Conservation (phyloP, 2,797 vertebrate genomes). For the Hoplostethus mediterraneus region DNA sequence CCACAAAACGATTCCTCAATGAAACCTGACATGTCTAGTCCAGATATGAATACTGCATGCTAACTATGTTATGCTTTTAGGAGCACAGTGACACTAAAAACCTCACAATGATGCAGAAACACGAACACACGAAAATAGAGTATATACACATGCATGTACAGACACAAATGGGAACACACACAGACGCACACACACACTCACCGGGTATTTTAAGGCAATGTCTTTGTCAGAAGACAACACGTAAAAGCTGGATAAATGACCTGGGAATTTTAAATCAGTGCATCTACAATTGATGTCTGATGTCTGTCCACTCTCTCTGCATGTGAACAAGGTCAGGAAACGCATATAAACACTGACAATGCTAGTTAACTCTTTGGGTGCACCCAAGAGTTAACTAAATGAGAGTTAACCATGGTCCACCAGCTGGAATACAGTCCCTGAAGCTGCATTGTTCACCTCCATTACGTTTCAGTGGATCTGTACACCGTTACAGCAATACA, state of each 20-base stretch:
- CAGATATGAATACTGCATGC: conserved; percentile 62
- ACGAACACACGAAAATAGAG: background rate
- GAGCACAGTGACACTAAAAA: conserved; percentile 15
- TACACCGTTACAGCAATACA: too few relatives aligned
- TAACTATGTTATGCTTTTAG: conserved; percentile 52
- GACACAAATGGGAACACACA: background rate
- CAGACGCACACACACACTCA: background rate
- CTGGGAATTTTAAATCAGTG: conserved; percentile 55
- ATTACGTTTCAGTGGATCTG: too few relatives aligned
- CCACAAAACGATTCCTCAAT: conserved; percentile 48
- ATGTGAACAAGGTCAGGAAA: conserved; percentile 58
- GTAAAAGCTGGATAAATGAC: conserved; percentile 34
- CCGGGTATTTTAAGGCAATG: background rate
- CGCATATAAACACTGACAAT: conserved; percentile 47
- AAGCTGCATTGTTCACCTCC: too few relatives aligned
- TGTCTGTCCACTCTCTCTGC: conserved; percentile 62
- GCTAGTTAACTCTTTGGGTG: too few relatives aligned
- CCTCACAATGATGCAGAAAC: conserved; percentile 31
- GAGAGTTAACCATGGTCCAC: too few relatives aligned
- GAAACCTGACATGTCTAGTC: conserved; percentile 54
- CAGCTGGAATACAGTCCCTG: too few relatives aligned
- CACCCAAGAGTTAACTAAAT: too few relatives aligned
- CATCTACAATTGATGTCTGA: conserved; percentile 62
- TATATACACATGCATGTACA: background rate
- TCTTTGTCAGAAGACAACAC: too few relatives aligned